Evolutionary conservation across 2,797 vertebrate species (phyloP), one percentile per base, ranked within the genome.

Genomic region (Balearica regulorum): DNA sequence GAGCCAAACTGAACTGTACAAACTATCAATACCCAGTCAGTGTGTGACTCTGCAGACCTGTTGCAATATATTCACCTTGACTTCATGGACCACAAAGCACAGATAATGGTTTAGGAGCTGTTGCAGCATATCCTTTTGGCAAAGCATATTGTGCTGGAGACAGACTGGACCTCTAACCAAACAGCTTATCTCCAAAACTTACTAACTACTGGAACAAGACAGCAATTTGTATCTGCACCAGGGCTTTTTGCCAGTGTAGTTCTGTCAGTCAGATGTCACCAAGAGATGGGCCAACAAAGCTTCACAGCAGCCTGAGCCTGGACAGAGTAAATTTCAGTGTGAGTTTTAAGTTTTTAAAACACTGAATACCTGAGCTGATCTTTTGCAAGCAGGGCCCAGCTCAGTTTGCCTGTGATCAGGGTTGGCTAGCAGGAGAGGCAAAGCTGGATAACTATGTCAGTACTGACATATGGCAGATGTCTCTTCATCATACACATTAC

Each of bases 71-170:
- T 29, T 57, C 68, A 26, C 70, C 0, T 0, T 69, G 66, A 61
- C 61, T 87, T 76, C 84, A 85, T 6, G 44, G 64, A 73, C 48
- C 64, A 69, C 84, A 80, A 44, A 70, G 66, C 35, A 51, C 54
- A 72, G 87, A 44, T 72, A 81, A 79, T 22, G 41, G 51, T 22
- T 80, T 6, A 49, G 75, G 62, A 91, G 33, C 81, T 44, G 12
- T 48, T 89, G 55, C 54, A 77, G 65, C n/a, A 13, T 9, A 46
- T 72, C 71, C 54, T 92, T 82, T 82, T 92, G 72, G 88, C 65
- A 80, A 26, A 80, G 66, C 11, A 0, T 0, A 79, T 51, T 4
- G 1, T 33, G 43, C 33, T 5, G 0, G 11, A 75, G 71, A 35
- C 2, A 1, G 51, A 29, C 28, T 16, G 51, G 48, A 89, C 58